Evolutionary conservation across 2,113 vertebrate species (phyloP), one percentile per base, ranked within the genome.

Genomic region (Elephantulus edwardii): DNA sequence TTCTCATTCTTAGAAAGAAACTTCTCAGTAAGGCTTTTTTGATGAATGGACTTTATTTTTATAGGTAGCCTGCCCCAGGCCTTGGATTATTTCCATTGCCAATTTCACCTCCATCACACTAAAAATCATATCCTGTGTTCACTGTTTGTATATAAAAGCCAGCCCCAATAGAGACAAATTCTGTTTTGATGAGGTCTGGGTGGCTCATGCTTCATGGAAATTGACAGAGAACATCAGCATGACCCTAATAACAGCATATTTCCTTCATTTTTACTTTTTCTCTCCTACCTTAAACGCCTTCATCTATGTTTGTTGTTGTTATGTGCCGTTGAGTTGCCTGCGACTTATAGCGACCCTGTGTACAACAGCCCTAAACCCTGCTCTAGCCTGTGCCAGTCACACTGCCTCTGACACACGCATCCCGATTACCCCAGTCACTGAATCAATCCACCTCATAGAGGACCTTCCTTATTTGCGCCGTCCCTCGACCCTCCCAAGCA

Each of bases 21-120:
- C 16, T 38, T 6, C 10, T 66, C 26, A 66, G 9, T 60, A 52
- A 40, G 44, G 28, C 28, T 24, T n/a, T 91, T 72, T 44, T 58
- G 30, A 28, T 60, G 56, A 94, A 88, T 76, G 71, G 19, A 10
- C 44, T 71, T 66, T 19, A 79, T 64, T 89, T 91, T 90, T 50
- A 20, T 82, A 14, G 24, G 2, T 52, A 60, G n/a, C 33, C 17
- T 52, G 24, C 8, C 16, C 48, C 30, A 87, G 54, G 26, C 84
- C 14, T 85, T 80, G 80, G 7, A 40, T 60, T 42, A 0, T 76
- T 85, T 64, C 19, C 22, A 28, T 35, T 71, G 40, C 74, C 88
- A 46, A n/a, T 78, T 85, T 80, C 56, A 89, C 50, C 50, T n/a
- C 44, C 8, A 0, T 68, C 46, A 68, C 30, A 70, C 44, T 86